These are phyloP conservation scores for Anarhynchus alexandrinus DNA, from an alignment of 2,113 vertebrate genomes.

Conservation along the genomic window DNA sequence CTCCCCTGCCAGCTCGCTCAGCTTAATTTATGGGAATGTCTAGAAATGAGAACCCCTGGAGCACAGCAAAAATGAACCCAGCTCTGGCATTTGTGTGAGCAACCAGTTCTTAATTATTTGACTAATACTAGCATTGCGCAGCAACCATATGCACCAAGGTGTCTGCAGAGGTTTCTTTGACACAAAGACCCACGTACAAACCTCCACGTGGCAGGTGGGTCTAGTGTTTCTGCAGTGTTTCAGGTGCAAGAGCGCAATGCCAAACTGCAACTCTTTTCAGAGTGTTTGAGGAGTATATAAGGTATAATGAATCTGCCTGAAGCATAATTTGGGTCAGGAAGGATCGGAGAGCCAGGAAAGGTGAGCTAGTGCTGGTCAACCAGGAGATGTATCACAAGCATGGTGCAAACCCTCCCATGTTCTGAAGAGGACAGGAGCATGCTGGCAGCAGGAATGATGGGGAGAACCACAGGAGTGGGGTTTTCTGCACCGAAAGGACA, in stretches of 20 bases:
- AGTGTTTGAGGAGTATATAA: neutral
- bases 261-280: neutral
- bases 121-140: neutral
- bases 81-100: constrained; percentile 18
- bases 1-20: constrained; percentile 35
- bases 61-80: neutral
- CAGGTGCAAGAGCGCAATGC: neutral
- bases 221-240: neutral
- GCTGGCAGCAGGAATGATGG: neutral
- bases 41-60: constrained; percentile 47
- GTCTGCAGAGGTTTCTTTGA: neutral
- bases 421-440: neutral
- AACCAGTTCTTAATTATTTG: constrained; percentile 11
- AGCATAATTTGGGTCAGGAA: neutral
- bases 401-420: neutral
- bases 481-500: neutral
- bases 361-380: neutral
- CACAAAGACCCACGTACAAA: neutral
- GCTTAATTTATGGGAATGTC: constrained; percentile 60
- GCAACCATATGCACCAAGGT: neutral
- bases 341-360: neutral
- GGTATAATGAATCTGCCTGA: neutral
- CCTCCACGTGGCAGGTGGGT: neutral
- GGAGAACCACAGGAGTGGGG: neutral
- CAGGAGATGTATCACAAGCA: neutral